These are phyloP conservation scores for Tachycineta bicolor DNA, from an alignment of 2,113 vertebrate species.

Conservation along the genomic window DNA sequence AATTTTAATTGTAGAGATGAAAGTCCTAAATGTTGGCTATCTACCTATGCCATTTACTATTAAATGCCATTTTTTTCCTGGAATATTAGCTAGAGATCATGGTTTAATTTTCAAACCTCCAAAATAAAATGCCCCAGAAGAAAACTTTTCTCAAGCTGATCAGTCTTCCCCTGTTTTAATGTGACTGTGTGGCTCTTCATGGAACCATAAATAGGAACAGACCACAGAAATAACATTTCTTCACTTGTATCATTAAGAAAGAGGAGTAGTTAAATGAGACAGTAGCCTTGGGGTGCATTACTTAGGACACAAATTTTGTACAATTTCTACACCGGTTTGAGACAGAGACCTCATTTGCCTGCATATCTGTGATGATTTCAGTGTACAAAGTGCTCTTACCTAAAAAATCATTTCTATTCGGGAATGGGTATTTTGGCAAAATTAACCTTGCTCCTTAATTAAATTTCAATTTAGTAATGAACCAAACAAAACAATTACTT, in stretches of 20 bases:
- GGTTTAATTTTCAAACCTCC: not conserved
- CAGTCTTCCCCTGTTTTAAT: not conserved
- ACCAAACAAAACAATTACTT: not conserved
- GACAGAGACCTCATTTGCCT: not conserved
- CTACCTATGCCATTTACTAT: not conserved
- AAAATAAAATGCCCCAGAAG: not conserved
- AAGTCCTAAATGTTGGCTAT: not conserved
- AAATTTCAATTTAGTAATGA: not conserved
- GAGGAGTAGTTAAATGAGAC: not conserved
- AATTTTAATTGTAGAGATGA: not conserved
- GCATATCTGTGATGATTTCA: not conserved
- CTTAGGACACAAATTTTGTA: not conserved
- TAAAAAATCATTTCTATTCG: not conserved
- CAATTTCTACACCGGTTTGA: not conserved
- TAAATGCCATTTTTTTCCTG: not conserved
- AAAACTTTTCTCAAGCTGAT: not conserved
- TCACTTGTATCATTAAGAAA: not conserved
- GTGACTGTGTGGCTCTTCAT: not conserved
- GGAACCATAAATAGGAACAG: not conserved
- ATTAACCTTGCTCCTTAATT: not conserved
- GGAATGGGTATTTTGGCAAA: not conserved
- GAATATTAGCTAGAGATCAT: not conserved
- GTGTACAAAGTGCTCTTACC: not conserved
- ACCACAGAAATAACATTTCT: not conserved
- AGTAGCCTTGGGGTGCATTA: not conserved